Conservation (phyloP, 2,888 invertebrate species). For the Hypolimnas misippus region DNA sequence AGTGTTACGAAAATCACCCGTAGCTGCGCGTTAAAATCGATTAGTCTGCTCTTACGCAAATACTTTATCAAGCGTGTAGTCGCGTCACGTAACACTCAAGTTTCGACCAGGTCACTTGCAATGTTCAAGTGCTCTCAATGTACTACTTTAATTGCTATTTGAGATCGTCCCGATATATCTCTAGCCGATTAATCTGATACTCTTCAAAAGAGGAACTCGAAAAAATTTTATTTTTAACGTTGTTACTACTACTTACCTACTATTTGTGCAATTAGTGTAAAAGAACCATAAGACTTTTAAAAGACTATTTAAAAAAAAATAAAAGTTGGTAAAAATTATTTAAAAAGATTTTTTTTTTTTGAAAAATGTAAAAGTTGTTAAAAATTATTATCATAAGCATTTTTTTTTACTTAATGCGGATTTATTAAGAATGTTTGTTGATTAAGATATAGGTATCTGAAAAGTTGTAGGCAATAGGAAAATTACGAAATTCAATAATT, state of each 20-base stretch:
- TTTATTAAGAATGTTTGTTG: no score
- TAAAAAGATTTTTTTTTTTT: no score
- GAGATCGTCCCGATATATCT: conserved; percentile 1
- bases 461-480: neutral
- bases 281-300: no score
- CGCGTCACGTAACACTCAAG: conserved; percentile 72
- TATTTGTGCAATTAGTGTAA: no score
- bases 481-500: neutral
- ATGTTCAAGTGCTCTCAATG: conserved; percentile 49
- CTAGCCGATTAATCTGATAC: neutral
- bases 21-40: conserved; percentile 76
- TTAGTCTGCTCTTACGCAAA: conserved; percentile 78
- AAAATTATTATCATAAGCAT: no score
- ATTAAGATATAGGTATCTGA: neutral
- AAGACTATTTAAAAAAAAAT: no score
- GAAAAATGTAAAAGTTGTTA: no score
- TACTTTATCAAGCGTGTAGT: conserved; percentile 72
- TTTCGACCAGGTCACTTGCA: conserved; percentile 65
- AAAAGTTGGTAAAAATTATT: no score
- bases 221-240: no score
- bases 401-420: no score
- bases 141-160: conserved; percentile 18
- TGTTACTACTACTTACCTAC: no score
- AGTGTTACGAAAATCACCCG: conserved; percentile 73
- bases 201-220: neutral